Conservation (phyloP, 2,113 vertebrate species). For the Barnardius zonarius region DNA sequence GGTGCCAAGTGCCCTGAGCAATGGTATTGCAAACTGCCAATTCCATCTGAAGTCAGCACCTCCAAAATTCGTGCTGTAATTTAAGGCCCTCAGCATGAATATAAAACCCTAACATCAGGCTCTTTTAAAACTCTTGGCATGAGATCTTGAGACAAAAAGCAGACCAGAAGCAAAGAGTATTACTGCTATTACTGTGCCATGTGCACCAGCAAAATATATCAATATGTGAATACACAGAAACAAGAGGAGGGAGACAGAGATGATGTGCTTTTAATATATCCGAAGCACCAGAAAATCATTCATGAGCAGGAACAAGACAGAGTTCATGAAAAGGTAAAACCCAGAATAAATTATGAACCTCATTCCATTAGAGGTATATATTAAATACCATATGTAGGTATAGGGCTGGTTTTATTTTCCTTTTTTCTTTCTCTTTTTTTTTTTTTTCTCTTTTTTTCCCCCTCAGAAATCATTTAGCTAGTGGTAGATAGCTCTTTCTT, state of each 20-base stretch:
- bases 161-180: slow-evolving; percentile 37
- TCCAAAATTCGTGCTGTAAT: neutral
- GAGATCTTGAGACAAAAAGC: slow-evolving; percentile 18
- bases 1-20: neutral
- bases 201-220: slow-evolving; percentile 53
- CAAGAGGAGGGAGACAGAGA: slow-evolving; percentile 18
- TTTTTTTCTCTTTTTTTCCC: neutral
- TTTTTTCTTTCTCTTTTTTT: neutral
- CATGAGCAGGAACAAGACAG: slow-evolving; percentile 58
- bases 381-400: slow-evolving; percentile 61
- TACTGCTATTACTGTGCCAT: slow-evolving; percentile 23
- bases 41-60: neutral
- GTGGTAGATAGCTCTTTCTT: slow-evolving; percentile 4
- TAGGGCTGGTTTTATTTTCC: neutral
- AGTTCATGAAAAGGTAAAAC: slow-evolving; percentile 69
- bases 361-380: slow-evolving; percentile 37
- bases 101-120: neutral
- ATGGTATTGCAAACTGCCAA: neutral
- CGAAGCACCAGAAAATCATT: slow-evolving; percentile 60
- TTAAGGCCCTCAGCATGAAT: neutral
- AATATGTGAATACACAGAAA: slow-evolving; percentile 40
- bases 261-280: slow-evolving; percentile 67
- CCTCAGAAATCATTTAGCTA: neutral
- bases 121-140: slow-evolving; percentile 24
- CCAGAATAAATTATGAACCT: slow-evolving; percentile 68